Conservation (phyloP, 2,113 vertebrate species). For the Ictalurus punctatus region DNA sequence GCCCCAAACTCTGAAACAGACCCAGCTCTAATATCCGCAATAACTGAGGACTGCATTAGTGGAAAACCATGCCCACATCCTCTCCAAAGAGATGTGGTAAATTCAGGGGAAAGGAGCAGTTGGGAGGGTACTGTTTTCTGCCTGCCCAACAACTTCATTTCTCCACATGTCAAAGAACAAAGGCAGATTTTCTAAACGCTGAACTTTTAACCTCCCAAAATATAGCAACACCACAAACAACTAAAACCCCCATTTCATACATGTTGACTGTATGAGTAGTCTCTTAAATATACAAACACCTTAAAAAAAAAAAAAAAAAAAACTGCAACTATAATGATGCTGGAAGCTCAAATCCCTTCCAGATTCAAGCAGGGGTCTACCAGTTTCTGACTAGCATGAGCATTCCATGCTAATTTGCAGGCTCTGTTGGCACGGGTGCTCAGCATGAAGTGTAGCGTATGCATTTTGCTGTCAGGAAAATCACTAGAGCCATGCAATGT, state of each 20-base stretch:
- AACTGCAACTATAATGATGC: conserved; percentile 44
- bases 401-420: conserved; percentile 63
- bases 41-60: conserved; percentile 63
- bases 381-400: conserved; percentile 53
- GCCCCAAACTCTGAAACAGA: conserved; percentile 42
- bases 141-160: conserved; percentile 55
- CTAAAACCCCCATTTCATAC: conserved; percentile 35
- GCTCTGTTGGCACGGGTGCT: conserved; percentile 59
- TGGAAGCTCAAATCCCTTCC: conserved; percentile 59
- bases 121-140: conserved; percentile 57
- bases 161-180: conserved; percentile 64
- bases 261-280: conserved; percentile 26
- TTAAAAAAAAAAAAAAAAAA: conserved; percentile 53
- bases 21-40: conserved; percentile 53
- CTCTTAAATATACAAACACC: conserved; percentile 40
- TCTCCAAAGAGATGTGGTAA: conserved; percentile 61
- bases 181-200: conserved; percentile 62
- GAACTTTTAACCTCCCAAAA: conserved; percentile 61
- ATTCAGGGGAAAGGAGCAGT: conserved; percentile 54
- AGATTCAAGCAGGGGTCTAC: conserved; percentile 57
- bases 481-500: conserved; percentile 71
- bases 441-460: conserved; percentile 57
- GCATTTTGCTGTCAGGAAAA: conserved; percentile 68
- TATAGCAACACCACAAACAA: conserved; percentile 54
- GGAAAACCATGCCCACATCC: conserved; percentile 63